phyloP scores from a whole-genome alignment of 2,797 vertebrate genomes.

The Tokudaia tokunoshimensis region DNA sequence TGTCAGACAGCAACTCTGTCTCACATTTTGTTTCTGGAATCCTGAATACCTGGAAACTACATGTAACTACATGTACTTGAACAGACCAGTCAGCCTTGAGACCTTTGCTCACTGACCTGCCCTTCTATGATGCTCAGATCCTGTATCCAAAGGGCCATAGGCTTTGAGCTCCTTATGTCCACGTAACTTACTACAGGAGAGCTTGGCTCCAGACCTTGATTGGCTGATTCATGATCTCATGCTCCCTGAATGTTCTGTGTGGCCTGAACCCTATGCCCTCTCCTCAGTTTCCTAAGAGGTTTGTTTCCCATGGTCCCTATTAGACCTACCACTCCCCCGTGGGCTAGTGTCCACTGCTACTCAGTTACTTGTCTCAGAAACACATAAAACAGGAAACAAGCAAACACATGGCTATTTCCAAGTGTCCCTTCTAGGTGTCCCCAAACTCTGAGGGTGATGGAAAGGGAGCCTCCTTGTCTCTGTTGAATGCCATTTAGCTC shows the following conservation, averaged over 20 bases:
- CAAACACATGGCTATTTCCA: constrained; percentile 94
- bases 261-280: constrained; percentile 86
- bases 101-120: neutral
- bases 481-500: neutral
- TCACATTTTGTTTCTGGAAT: neutral
- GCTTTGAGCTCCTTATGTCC: neutral
- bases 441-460: rapidly evolving
- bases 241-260: constrained; percentile 46
- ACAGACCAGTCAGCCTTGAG: neutral
- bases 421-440: constrained; percentile 91
- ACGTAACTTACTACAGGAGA: neutral
- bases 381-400: constrained; percentile 88
- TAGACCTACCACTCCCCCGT: constrained; percentile 94
- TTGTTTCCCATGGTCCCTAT: constrained; percentile 93
- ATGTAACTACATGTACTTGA: too few relatives aligned
- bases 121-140: neutral
- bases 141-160: neutral
- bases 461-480: neutral
- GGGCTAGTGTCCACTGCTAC: constrained; percentile 94
- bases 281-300: constrained; percentile 87
- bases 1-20: neutral
- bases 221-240: neutral
- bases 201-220: neutral
- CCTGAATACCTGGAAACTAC: neutral
- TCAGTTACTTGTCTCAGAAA: constrained; percentile 92